Evolutionary conservation across 2,888 invertebrate species (phyloP), one percentile per base, ranked within the genome.

Genomic region (Choristoneura rosaceana): DNA sequence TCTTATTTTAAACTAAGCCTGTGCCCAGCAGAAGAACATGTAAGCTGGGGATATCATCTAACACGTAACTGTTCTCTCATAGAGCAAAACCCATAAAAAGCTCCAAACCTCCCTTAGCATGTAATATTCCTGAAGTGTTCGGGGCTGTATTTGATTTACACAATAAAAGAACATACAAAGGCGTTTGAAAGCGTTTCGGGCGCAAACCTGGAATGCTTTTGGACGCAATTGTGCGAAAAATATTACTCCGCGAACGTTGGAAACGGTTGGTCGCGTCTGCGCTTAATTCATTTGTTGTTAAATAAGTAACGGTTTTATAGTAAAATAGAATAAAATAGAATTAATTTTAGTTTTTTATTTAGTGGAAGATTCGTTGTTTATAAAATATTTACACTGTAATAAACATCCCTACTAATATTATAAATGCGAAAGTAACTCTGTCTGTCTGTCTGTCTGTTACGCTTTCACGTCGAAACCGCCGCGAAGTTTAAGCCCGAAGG

Each of bases 191-290:
- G 45, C 61, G 50, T 66, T 63, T 43, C 7, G 33, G 17, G 15
- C 17, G 61, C 34, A 15, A 41, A 17, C 12, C 43, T 33, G 61
- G 10, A 61, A 38, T 10, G 61, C 41, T 61, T 61, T 63, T 33
- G 47, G n/a, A 8, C 41, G 63, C 47, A 63, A 63, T 63, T 63
- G 63, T 47, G 63, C 25, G 63, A 63, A 45, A 47, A 63, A 63
- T 63, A 63, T 63, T 25, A 33, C 63, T 15, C 47, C 8, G 47
- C 12, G 43, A 43, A 61, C 43, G 7, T 12, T 7, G 17, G 14
- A 17, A 14, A 61, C 17, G 43, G 43, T 52, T 15, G 15, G 10
- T 55, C 52, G 15, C 2, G 15, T 15, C 25, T 50, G 8, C 8
- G 15, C 15, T 25, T 25, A 55, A 55, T 12, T 10, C 10, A 55